These are phyloP conservation scores for Cyprinodon tularosa DNA, from an alignment of 2,113 vertebrate species.

Conservation along the genomic window DNA sequence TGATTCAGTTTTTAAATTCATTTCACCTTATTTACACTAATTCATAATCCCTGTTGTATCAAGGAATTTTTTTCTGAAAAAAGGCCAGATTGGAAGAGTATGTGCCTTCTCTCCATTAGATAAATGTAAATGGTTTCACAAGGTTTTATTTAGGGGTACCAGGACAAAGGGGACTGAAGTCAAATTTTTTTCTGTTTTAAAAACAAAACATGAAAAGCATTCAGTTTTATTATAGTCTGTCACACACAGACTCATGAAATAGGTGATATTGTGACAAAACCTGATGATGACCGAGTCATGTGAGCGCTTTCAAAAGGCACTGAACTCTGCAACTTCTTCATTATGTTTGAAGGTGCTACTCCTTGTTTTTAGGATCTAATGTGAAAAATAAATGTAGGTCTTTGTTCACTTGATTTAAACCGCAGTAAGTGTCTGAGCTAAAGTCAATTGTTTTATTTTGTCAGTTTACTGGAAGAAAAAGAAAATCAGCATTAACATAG, in stretches of 20 bases:
- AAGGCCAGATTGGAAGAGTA: too few species aligned
- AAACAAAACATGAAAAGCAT: too few species aligned
- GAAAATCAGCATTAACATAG: too few species aligned
- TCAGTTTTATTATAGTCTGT: not conserved
- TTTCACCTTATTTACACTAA: too few species aligned
- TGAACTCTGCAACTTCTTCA: not conserved
- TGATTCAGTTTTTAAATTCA: too few species aligned
- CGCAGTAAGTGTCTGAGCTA: not conserved
- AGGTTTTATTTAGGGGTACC: not conserved
- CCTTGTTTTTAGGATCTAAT: not conserved
- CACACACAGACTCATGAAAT: not conserved
- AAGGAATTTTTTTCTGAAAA: too few species aligned
- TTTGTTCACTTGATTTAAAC: not conserved
- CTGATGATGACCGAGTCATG: not conserved
- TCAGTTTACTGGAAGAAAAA: not conserved
- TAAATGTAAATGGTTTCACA: not conserved
- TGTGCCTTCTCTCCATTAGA: too few species aligned
- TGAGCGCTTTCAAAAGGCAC: not conserved
- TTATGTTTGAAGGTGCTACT: not conserved
- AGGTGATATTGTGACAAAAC: not conserved
- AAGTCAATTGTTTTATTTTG: not conserved
- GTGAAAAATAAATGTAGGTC: not conserved
- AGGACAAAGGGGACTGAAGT: not conserved
- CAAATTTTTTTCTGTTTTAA: too few species aligned
- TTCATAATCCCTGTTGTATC: too few species aligned